Base-by-base conservation (phyloP, 2,113 vertebrate species). In the Telmatochromis sp. region DNA sequence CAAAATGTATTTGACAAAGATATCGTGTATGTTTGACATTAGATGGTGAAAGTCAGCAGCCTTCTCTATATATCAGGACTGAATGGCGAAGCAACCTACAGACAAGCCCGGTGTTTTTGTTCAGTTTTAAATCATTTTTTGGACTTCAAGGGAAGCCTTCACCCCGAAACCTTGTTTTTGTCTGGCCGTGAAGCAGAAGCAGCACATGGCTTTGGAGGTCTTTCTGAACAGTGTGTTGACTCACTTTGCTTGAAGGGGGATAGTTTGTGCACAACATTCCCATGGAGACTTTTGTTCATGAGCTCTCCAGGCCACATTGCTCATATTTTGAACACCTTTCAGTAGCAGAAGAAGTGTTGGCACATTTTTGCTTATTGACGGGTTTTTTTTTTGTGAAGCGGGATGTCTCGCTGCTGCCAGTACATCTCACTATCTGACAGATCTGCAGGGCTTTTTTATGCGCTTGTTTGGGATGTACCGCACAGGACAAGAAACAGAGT, bases 161-260 rank as follows among this genome's bases (percentile, higher is more conserved):
- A 65, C 88, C 87, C 50, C 4, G 7, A 88, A 89, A 81, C 42
- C 9, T 9, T 78, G 57, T 42, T 75, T 87, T 87, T 87, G 63
- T 90, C 85, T 87, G 91, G 89, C 90, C 88, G 57, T 35, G 86
- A 82, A 87, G 89, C 9, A 31, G 87, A 84, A 35, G 55, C 85
- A 85, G 83, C 81, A 71, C 40, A 23, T 85, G 84, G 82, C 84
- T 89, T 90, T 42, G 47, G 65, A 91, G 33, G 79, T 82, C 84
- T 54, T 73, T 80, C 79, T 58, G 85, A 92, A 37, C 83, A 75
- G 50, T 17, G 33, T 86, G 89, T 92, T 93, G 90, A 87, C 88
- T 93, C 87, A 80, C 75, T 87, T 92, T 87, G 92, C 91, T 94
- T 81, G 87, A 82, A 94, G 93, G 87, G 81, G 71, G 54, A 79